Evolutionary conservation across 1,140 invertebrate species (phyloP).

Genomic region (Drosophila lacteicornis): DNA sequence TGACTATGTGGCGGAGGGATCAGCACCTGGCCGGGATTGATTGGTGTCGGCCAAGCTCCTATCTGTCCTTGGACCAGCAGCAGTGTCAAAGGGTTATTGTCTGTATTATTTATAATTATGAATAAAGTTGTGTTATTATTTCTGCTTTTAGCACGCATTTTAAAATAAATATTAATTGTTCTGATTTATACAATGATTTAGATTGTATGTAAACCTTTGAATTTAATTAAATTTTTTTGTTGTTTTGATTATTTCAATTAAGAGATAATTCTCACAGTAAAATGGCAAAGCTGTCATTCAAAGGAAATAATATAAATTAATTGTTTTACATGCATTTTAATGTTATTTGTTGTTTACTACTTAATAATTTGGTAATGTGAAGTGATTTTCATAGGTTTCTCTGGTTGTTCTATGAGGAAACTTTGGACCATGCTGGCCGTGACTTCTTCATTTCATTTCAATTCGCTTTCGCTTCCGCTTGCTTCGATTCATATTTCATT

Average conservation of each 20-base stretch:
- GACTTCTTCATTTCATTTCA: conserved; percentile 37
- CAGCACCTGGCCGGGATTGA: conserved; percentile 35
- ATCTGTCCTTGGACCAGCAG: conserved; percentile 7
- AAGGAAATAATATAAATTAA: neutral
- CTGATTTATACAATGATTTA: neutral
- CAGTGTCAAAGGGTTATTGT: conserved; percentile 31
- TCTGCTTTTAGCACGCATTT: no score
- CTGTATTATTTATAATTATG: neutral
- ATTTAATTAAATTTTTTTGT: neutral
- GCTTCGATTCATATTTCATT: conserved; percentile 57
- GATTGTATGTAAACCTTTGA: neutral
- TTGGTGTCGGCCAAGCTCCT: conserved; percentile 8
- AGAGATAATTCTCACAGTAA: neutral
- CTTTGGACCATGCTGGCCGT: conserved; percentile 26
- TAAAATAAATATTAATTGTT: neutral
- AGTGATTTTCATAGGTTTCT: neutral
- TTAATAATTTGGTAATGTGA: no score
- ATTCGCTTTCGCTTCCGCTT: conserved; percentile 10
- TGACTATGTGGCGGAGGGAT: conserved; percentile 24
- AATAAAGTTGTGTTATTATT: no score
- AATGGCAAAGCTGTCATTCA: neutral
- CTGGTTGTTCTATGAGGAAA: neutral
- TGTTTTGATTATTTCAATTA: neutral
- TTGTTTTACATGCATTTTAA: neutral
- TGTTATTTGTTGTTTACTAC: neutral